Evolutionary conservation across 2,888 invertebrate genomes (phyloP).

Genomic region (Nymphalis c-album): DNA sequence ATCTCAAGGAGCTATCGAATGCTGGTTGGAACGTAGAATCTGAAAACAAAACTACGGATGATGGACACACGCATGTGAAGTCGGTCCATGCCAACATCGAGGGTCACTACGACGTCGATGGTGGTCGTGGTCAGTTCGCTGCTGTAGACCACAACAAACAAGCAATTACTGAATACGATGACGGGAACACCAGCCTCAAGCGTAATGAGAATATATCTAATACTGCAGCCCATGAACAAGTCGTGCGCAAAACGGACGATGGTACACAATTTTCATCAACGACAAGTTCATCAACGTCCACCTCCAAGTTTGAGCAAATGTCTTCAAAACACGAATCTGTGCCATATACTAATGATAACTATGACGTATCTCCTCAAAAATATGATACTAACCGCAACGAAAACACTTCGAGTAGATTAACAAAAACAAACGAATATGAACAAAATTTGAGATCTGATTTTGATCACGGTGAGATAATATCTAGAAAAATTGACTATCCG

Average conservation of each 20-base stretch:
- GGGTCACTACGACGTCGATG: constrained; percentile 83
- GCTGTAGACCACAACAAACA: constrained; percentile 83
- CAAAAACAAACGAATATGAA: constrained; percentile 52
- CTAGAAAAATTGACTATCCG: constrained; percentile 82
- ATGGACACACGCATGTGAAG: constrained; percentile 83
- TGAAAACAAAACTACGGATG: constrained; percentile 82
- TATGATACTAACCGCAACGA: constrained; percentile 56
- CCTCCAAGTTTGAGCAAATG: constrained; percentile 64
- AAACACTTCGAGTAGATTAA: constrained; percentile 48
- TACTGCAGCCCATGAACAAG: constrained; percentile 67
- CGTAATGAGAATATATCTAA: constrained; percentile 64
- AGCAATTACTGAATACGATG: constrained; percentile 71
- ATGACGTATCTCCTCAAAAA: constrained; percentile 50
- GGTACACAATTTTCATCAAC: constrained; percentile 65
- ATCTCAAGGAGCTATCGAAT: constrained; percentile 73
- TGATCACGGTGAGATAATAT: constrained; percentile 75
- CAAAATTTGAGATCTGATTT: constrained; percentile 50
- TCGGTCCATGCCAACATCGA: constrained; percentile 84
- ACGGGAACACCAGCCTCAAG: constrained; percentile 68
- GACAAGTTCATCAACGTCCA: constrained; percentile 62
- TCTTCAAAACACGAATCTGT: constrained; percentile 64
- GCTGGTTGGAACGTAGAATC: constrained; percentile 86
- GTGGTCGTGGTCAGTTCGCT: constrained; percentile 84
- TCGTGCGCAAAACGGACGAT: constrained; percentile 66
- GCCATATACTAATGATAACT: constrained; percentile 61